Evolutionary conservation across 2,113 vertebrate genomes (phyloP).

Genomic region (Gallinago jamesoni): DNA sequence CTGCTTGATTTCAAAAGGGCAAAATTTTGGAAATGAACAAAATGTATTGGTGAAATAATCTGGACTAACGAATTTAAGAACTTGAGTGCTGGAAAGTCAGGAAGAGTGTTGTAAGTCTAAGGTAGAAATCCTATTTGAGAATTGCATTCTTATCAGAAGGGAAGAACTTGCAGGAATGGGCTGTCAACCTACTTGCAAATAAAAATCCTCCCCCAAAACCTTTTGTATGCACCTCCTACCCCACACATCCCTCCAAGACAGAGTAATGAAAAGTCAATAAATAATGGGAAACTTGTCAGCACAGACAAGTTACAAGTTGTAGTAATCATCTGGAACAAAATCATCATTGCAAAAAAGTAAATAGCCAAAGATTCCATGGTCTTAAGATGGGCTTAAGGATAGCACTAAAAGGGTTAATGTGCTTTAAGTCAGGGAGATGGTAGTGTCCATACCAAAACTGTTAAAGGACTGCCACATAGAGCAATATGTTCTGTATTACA

Average conservation of each 20-base stretch:
- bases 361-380: not conserved
- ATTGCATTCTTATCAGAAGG: not conserved
- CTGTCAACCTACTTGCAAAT: not conserved
- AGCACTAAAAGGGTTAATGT: not conserved
- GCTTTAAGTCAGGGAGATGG: not conserved
- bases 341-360: not conserved
- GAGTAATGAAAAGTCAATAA: not conserved
- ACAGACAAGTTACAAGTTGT: not conserved
- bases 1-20: not conserved
- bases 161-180: not conserved
- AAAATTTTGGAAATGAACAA: not conserved
- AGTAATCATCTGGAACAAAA: not conserved
- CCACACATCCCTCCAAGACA: fast-evolving
- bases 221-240: not conserved
- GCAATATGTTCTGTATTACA: not conserved
- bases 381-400: not conserved
- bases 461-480: not conserved
- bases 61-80: not conserved
- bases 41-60: not conserved
- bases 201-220: not conserved
- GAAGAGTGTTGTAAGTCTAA: not conserved
- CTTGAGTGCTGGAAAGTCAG: not conserved
- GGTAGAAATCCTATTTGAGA: not conserved
- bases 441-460: not conserved
- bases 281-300: not conserved